These are phyloP conservation scores for Crypturellus tataupa DNA, from an alignment of 2,797 vertebrate genomes.

Conservation along the genomic window DNA sequence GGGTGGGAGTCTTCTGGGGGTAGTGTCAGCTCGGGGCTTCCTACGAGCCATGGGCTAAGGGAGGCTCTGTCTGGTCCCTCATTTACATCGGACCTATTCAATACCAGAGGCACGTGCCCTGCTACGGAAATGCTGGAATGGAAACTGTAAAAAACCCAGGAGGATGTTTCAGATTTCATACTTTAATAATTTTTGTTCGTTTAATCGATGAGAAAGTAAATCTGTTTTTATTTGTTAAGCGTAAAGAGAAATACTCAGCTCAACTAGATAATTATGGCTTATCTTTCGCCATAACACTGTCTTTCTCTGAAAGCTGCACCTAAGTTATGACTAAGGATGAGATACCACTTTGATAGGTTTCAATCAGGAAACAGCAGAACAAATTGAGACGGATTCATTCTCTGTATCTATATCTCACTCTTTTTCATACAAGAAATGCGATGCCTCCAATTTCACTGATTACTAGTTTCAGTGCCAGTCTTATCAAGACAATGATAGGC, in stretches of 20 bases:
- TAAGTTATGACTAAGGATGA: constrained; percentile 71
- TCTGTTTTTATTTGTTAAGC: constrained; percentile 29
- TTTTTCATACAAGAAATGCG: constrained; percentile 76
- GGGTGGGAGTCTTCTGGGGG: neutral
- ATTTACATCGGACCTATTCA: neutral
- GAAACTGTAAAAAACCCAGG: neutral
- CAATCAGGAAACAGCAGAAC: constrained; percentile 73
- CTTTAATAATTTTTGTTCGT: constrained; percentile 25
- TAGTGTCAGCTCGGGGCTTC: neutral
- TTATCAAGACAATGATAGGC: constrained; percentile 77
- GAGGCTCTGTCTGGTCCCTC: neutral
- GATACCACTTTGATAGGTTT: constrained; percentile 58
- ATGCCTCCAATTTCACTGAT: constrained; percentile 79
- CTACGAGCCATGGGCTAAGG: neutral
- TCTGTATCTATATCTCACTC: constrained; percentile 66
- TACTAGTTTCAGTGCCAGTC: constrained; percentile 78
- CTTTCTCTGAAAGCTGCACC: constrained; percentile 72
- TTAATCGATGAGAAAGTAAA: constrained; percentile 41
- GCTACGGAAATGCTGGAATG: neutral
- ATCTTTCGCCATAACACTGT: constrained; percentile 1
- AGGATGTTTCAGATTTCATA: neutral
- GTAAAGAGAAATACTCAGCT: constrained; percentile 35
- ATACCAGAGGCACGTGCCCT: neutral
- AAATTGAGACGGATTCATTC: constrained; percentile 72
- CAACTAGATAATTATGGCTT: constrained; percentile 60